These are phyloP conservation scores for Chitala chitala DNA, from an alignment of 2,113 vertebrate species.

Conservation along the genomic window DNA sequence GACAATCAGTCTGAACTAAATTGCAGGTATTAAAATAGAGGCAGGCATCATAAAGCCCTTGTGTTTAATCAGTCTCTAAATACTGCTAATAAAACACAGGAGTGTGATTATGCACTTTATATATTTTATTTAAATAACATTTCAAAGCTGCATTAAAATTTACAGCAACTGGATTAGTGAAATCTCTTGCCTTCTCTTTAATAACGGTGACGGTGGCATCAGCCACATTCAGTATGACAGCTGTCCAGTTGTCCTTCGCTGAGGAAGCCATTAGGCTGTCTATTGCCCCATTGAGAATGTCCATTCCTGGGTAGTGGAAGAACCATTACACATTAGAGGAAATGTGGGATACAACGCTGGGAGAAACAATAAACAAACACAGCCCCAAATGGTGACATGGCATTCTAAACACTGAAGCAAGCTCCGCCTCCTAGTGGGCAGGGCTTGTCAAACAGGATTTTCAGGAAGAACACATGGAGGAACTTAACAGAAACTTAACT, in stretches of 20 bases:
- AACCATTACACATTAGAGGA: too few species aligned
- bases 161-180: not conserved
- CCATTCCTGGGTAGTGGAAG: slow-evolving; percentile 75
- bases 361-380: slow-evolving; percentile 21
- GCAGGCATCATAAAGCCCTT: not conserved
- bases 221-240: slow-evolving; percentile 89
- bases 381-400: too few species aligned
- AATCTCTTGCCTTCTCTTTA: slow-evolving; percentile 72
- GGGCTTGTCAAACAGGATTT: too few species aligned
- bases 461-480: too few species aligned
- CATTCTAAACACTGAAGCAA: too few species aligned
- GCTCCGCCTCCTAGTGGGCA: too few species aligned
- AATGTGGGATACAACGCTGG: not conserved
- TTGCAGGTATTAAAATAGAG: not conserved
- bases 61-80: not conserved
- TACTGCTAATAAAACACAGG: not conserved
- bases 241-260: slow-evolving; percentile 77
- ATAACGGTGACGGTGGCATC: slow-evolving; percentile 95
- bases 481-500: too few species aligned
- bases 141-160: too few species aligned
- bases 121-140: too few species aligned
- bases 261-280: slow-evolving; percentile 77
- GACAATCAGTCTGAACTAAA: not conserved
- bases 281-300: slow-evolving; percentile 87
- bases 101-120: too few species aligned